These are phyloP conservation scores for Microplitis demolitor DNA, from an alignment of 1,140 invertebrate species.

Conservation along the genomic window DNA sequence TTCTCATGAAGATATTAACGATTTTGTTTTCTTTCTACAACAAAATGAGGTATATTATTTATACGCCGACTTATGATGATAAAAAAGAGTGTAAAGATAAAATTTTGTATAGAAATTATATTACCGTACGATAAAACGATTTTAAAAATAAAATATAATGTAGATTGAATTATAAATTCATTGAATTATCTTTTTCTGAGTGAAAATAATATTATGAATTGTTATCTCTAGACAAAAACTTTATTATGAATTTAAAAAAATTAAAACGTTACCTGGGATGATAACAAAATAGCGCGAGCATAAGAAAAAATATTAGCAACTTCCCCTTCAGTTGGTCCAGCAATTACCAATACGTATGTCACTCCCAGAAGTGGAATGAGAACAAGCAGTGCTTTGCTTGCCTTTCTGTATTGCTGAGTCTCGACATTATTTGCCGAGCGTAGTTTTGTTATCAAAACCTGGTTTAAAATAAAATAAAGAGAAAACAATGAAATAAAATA, in stretches of 20 bases:
- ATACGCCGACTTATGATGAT: too few species aligned
- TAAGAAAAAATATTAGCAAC: constrained; percentile 70
- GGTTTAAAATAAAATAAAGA: not conserved
- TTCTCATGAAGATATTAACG: too few species aligned
- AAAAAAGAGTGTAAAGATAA: too few species aligned
- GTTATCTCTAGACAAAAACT: not conserved
- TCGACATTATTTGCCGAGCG: constrained; percentile 84
- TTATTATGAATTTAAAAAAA: not conserved
- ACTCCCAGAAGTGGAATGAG: constrained; percentile 88
- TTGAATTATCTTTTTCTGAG: not conserved
- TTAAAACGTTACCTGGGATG: constrained; percentile 72
- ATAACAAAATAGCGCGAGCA: constrained; percentile 74
- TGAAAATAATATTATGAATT: not conserved
- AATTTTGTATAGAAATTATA: too few species aligned
- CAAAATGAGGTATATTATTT: too few species aligned
- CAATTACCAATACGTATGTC: constrained; percentile 82
- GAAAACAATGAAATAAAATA: not conserved
- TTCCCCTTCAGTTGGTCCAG: constrained; percentile 72
- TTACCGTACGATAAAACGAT: too few species aligned
- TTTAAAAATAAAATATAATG: too few species aligned
- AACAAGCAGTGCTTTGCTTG: constrained; percentile 85
- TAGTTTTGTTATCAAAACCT: constrained; percentile 91
- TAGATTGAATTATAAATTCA: not conserved
- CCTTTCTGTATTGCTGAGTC: constrained; percentile 87
- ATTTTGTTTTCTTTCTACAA: too few species aligned